phyloP scores from a whole-genome alignment of 2,888 invertebrate genomes.

The Cataglyphis livida region DNA sequence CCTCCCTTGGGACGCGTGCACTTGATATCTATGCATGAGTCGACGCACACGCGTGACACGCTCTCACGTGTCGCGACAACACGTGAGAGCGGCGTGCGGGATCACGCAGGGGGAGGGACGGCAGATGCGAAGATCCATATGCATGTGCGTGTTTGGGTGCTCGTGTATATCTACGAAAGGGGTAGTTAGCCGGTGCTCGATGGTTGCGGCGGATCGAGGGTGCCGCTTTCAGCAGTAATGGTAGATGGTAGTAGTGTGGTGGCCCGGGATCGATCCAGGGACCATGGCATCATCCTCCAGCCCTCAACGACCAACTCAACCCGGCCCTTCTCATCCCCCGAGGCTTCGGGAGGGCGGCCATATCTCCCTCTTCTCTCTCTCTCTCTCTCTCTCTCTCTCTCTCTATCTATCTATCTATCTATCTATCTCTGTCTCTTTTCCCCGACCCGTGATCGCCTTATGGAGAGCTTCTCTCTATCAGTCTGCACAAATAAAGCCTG shows the following conservation, averaged over 20 bases:
- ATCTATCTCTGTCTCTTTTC: not conserved
- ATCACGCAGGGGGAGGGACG: constrained; percentile 18
- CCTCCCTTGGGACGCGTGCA: constrained; percentile 53
- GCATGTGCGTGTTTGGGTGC: not conserved
- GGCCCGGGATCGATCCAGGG: constrained; percentile 79
- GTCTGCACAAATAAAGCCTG: constrained; percentile 69
- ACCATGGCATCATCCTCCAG: constrained; percentile 79
- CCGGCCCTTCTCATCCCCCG: constrained; percentile 53
- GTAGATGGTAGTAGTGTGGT: constrained; percentile 39
- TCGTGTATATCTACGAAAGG: constrained; percentile 51
- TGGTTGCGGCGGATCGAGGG: constrained; percentile 69
- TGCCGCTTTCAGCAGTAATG: constrained; percentile 53
- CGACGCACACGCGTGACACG: constrained; percentile 61
- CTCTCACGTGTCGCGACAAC: constrained; percentile 47
- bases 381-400: constrained; percentile 16
- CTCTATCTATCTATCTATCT: not conserved
- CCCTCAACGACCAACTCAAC: constrained; percentile 75
- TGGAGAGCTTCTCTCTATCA: constrained; percentile 66
- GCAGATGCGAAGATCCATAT: not conserved
- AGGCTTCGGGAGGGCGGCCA: constrained; percentile 43
- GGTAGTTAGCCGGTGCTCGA: constrained; percentile 76
- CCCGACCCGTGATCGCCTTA: constrained; percentile 56
- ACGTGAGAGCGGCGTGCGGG: constrained; percentile 29
- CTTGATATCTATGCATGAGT: constrained; percentile 69
- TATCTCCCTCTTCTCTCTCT: constrained; percentile 28